Base-by-base conservation (phyloP, 1,140 invertebrate genomes). In the Melitaea cinxia region DNA sequence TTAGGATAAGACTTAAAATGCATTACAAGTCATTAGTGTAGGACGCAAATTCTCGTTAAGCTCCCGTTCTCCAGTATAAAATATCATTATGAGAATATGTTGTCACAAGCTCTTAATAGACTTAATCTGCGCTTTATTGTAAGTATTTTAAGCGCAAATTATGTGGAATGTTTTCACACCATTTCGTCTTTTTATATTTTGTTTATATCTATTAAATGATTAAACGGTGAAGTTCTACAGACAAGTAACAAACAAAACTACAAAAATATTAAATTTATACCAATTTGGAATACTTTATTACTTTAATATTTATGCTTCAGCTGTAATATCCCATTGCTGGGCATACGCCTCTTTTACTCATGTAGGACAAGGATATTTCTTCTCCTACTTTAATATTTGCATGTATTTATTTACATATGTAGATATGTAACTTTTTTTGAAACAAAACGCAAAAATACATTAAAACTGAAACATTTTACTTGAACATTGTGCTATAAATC, bases 1-100 rank as follows among this genome's bases (percentile, higher is more conserved):
- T 28, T 10, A n/a, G 23, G 59, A 62, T 62, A 54, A 50, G 30
- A 42, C 30, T 61, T 15, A 57, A 68, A 68, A 56, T 61, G 42
- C 42, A 72, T 68, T 61, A 54, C 17, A 30, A 66, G 54, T 69
- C 55, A 57, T 66, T 64, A 64, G 53, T 17, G 42, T 42, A 30
- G n/a, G 45, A 42, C 42, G 53, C 62, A 64, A 64, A 64, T 57
- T 64, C 53, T 64, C 62, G 39, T 60, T 56, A 37, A 66, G 39
- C 42, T 59, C 60, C 57, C 64, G 42, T 56, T 61, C 39, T 49
- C 28, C 50, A 49, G 50, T 30, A 26, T 52, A 56, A 67, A 67
- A 61, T 61, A 52, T 65, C 55, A 59, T 58, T 65, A 67, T 45
- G 57, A 39, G 58, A 56, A 59, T 2, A 56, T 52, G 58, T 53